These are phyloP conservation scores for Coenobita brevimanus DNA, from an alignment of 1,140 invertebrate genomes.

Conservation along the genomic window DNA sequence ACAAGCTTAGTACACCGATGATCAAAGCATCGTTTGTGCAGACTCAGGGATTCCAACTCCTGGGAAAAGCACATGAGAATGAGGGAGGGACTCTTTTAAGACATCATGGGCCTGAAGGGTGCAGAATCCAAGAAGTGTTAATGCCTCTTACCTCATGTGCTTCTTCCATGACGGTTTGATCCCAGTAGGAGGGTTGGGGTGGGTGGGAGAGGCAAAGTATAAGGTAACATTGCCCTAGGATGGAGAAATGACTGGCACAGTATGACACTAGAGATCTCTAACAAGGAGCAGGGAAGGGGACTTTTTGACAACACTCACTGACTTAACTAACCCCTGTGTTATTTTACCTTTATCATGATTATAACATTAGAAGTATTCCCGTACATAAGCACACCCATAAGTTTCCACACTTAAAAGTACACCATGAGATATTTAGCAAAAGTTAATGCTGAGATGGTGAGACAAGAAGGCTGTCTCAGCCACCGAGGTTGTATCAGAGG, in stretches of 20 bases:
- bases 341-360: slow-evolving; percentile 47
- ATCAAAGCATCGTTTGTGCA: slow-evolving; percentile 61
- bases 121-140: neutral
- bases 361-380: slow-evolving; percentile 51
- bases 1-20: slow-evolving; percentile 65
- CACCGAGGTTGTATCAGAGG: slow-evolving; percentile 4
- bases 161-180: no score
- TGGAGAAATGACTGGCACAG: slow-evolving; percentile 62
- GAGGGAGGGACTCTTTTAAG: neutral
- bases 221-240: slow-evolving; percentile 55
- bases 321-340: slow-evolving; percentile 66
- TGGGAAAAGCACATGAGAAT: slow-evolving; percentile 22
- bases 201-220: no score
- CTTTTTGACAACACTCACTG: slow-evolving; percentile 57
- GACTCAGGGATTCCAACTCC: slow-evolving; percentile 14
- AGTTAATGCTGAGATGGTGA: slow-evolving; percentile 11
- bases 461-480: neutral
- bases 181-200: no score
- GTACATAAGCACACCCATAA: slow-evolving; percentile 64
- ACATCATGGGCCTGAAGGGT: neutral
- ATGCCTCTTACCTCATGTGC: no score
- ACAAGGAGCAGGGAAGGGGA: slow-evolving; percentile 8
- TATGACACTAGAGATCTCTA: slow-evolving; percentile 35
- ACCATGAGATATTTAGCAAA: slow-evolving; percentile 61
- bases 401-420: slow-evolving; percentile 65